Evolutionary conservation across 2,113 vertebrate species (phyloP), one percentile per base, ranked within the genome.

Genomic region (Cochlearius cochlearius): DNA sequence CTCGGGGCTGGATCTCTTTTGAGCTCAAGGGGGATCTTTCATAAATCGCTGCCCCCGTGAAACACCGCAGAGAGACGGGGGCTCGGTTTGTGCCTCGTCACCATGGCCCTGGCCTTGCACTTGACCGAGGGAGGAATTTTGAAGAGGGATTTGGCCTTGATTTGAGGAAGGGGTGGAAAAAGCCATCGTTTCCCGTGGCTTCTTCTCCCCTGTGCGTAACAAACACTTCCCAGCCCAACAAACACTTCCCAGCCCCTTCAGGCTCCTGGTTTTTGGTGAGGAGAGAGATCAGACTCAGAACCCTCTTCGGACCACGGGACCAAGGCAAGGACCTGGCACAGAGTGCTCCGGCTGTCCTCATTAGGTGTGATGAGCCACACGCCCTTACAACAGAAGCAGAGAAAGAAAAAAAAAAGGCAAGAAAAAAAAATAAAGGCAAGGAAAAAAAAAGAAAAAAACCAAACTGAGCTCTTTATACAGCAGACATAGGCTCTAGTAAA

Each of bases 351-450:
- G 18, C 15, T 23, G 2, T 5, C 39, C 25, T 32, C 47, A 0
- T 4, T 4, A 1, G 5, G 20, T 26, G 59, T 6, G 25, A 15
- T 15, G 29, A 27, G 45, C 13, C 13, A 5, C 13, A 1, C 2
- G 25, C 29, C n/a, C 47, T 58, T 29, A 36, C 12, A 17, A 7
- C 34, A 36, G n/a, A 39, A 39, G 7, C 22, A 25, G 29, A n/a
- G 5, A 25, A 39, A 12, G 5, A 14, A 12, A 12, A 21, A 4
- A 52, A 12, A 32, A 7, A 15, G 39, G 39, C 39, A 41, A 41
- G 39, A 11, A 41, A 41, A 32, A 23, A 15, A 15, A 23, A 1
- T 6, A 39, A 62, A 43, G 39, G 39, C 49, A 18, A 23, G 5
- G 13, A 41, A 32, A 23, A 15, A 15, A 23, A 1, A 7, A 23